phyloP scores from a whole-genome alignment of 2,797 vertebrate genomes.

The Amniataba percoides region DNA sequence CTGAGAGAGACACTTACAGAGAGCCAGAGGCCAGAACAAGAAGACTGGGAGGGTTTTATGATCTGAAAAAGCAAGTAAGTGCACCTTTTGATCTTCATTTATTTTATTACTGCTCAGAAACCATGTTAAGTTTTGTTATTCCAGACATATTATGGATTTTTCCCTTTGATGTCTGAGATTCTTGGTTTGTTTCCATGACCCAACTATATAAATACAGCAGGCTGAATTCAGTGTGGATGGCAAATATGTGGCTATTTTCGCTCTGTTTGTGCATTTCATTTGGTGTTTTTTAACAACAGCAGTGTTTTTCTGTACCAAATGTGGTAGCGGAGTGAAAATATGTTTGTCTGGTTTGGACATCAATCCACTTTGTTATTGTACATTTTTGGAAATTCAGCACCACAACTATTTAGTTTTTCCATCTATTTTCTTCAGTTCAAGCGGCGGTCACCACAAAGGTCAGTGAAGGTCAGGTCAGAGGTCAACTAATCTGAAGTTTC shows the following conservation, averaged over 20 bases:
- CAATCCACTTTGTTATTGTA: no score
- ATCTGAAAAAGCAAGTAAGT: background rate
- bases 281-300: background rate
- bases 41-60: background rate
- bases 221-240: background rate
- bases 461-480: background rate
- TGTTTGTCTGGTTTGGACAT: no score
- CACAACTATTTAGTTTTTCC: constrained; percentile 4
- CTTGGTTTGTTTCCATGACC: background rate
- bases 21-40: background rate
- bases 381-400: background rate
- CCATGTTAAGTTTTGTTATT: background rate
- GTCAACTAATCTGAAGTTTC: no score
- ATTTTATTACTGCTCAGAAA: constrained; percentile 8
- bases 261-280: background rate
- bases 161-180: background rate
- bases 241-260: background rate
- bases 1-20: background rate
- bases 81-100: background rate
- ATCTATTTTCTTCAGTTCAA: constrained; percentile 8
- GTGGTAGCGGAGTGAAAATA: background rate
- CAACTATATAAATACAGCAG: background rate
- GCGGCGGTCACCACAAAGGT: constrained; percentile 22
- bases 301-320: background rate
- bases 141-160: background rate